Percentiles rank a stretch among this genome's conserved stretches.
These are phyloP conservation scores for Eurypyga helias DNA, from an alignment of 2,113 vertebrate genomes.

Conservation along the genomic window DNA sequence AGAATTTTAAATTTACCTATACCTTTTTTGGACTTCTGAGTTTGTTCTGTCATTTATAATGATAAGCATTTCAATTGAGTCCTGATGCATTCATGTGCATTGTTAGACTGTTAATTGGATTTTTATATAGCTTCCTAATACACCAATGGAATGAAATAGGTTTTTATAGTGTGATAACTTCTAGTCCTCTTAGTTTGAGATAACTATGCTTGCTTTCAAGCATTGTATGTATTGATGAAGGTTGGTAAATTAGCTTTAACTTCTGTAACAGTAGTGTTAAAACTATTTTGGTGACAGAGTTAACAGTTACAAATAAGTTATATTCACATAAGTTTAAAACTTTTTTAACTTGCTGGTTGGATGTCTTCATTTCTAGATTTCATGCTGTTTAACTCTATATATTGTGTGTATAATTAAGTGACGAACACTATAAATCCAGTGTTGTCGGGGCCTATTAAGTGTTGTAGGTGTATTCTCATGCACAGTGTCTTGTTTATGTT, in stretches of 20 bases:
- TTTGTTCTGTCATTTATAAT: neutral
- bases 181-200: neutral
- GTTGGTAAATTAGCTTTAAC: neutral
- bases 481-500: neutral
- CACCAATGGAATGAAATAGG: neutral
- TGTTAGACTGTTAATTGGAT: neutral
- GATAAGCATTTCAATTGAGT: neutral
- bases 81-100: neutral
- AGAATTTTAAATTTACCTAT: neutral
- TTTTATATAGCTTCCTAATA: neutral
- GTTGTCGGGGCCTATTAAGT: neutral
- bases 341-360: neutral
- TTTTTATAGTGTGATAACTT: neutral
- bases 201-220: neutral
- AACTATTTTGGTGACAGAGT: neutral
- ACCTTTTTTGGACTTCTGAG: neutral
- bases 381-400: neutral
- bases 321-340: too few species aligned
- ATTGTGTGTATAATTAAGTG: conserved; percentile 40
- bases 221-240: neutral
- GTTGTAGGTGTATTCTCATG: neutral
- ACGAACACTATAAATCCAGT: neutral
- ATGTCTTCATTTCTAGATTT: neutral
- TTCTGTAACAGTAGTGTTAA: neutral
- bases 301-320: too few species aligned